Evolutionary conservation across 1,140 invertebrate genomes (phyloP), one percentile per base, ranked within the genome.

Genomic region (Araneus ventricosus): DNA sequence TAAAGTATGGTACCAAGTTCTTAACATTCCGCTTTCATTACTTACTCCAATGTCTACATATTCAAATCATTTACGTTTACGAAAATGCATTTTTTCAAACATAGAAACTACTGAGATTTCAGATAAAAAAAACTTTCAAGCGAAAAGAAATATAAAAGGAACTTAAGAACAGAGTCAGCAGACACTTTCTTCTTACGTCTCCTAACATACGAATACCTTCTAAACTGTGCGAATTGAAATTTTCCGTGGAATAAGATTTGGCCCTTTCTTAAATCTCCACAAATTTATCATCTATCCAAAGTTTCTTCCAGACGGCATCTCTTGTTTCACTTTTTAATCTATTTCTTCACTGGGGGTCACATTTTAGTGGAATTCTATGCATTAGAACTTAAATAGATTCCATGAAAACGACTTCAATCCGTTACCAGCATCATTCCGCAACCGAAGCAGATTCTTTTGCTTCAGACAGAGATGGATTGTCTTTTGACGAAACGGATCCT

Each of bases 341-440:
- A 67, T 89, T 75, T 89, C 41, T 89, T 37, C 63, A 34, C 24
- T 41, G n/a, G 57, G 63, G 57, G 52, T 39, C 88, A 89, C 61
- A 67, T 89, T 89, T 63, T 89, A n/a, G 41, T 30, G 67, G 86
- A 67, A 41, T 79, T 89, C 45, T 10, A 52, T 70, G 20, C 70
- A 89, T 89, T 89, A 89, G 88, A 89, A 41, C 39, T 59, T 89
- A 89, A 89, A 89, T 89, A 89, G 88, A 89, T 89, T 89, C 88
- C 88, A 89, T 89, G 79, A 89, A 89, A 89, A 89, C 39, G 63
- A 34, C 27, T 57, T 41, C 86, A 70, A 88, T 88, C 86, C 61
- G 86, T 70, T 88, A 88, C 88, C 88, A 79, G 41, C 57, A 89
- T 34, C 70, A 89, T 89, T 89, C 63, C 45, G 20, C 39, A 17